Base-by-base conservation (phyloP, 2,888 invertebrate species). In the Drepanosiphum platanoidis region DNA sequence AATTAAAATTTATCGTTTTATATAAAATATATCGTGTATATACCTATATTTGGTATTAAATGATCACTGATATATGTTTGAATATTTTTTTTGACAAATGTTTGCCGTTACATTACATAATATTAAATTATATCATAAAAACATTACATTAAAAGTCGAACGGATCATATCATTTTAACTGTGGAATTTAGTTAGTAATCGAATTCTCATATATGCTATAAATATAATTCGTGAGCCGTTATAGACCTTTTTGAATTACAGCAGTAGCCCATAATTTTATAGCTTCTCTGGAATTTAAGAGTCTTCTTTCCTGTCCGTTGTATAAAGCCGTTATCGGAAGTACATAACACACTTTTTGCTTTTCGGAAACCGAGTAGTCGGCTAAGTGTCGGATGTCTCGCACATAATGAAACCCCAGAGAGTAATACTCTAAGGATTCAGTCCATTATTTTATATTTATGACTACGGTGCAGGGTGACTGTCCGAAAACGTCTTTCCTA, bases 351-450 rank as follows among this genome's bases (percentile, higher is more conserved):
- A 66, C 18, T 75, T 83, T 83, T 75, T 46, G 75, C 66, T n/a
- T 34, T 74, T 83, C 42, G 74, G 61, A 83, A 83, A 83, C 64
- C 72, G 75, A 75, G 46, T 70, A 64, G 34, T 39, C 8, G 75
- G 66, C 75, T 66, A 66, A 83, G 83, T 83, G 74, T 83, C 83
- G 83, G 66, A 46, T 83, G 83, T 83, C 83, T 66, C 66, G 80
- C 46, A 68, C 9, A 42, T 83, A 66, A 83, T 83, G 83, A 83
- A 83, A 75, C 83, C 83, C 83, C 75, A 36, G 66, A 27, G 83
- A 83, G 64, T 75, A 66, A 66, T 75, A 75, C 42, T 74, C 34
- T 83, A 83, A 66, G 83, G 83, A 83, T 83, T 83, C 83, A 64
- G 46, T 66, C 83, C 74, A 75, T 83, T 75, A 75, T 75, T 83